These are phyloP conservation scores for Muraenolepis orangiensis DNA, from an alignment of 2,797 vertebrate genomes.

Conservation along the genomic window DNA sequence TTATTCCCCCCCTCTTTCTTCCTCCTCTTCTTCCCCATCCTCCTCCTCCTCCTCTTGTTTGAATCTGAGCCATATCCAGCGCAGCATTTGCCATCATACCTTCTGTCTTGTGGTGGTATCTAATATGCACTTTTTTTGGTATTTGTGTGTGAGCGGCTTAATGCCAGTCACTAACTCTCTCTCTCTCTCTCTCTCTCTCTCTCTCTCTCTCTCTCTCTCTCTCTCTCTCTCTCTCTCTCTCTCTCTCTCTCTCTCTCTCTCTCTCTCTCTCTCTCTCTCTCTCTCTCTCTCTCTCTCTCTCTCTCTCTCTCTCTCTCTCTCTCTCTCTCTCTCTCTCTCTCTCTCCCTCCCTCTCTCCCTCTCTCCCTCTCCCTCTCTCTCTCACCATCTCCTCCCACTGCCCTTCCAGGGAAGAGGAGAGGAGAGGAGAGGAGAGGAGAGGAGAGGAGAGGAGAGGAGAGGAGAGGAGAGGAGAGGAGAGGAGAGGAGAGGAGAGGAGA, in stretches of 20 bases:
- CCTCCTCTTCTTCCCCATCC: no score
- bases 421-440: conserved; percentile 12
- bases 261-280: no score
- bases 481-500: not conserved
- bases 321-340: no score
- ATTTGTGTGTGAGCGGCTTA: not conserved
- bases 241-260: no score
- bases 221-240: not conserved
- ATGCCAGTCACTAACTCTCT: conserved; percentile 26
- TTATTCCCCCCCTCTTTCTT: no score
- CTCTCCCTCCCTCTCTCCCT: no score
- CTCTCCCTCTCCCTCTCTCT: conserved; percentile 23
- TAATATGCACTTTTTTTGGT: conserved; percentile 23
- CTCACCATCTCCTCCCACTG: conserved; percentile 28
- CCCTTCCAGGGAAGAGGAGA: conserved; percentile 30
- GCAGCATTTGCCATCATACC: conserved; percentile 32
- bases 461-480: not conserved
- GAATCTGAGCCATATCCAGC: conserved; percentile 17
- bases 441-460: not conserved
- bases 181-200: conserved; percentile 25
- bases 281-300: no score
- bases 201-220: conserved; percentile 20
- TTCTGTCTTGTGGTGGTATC: conserved; percentile 24
- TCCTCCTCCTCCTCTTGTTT: conserved; percentile 18
- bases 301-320: no score